These are phyloP conservation scores for Aquatica leii DNA, from an alignment of 2,888 invertebrate genomes.

Conservation along the genomic window DNA sequence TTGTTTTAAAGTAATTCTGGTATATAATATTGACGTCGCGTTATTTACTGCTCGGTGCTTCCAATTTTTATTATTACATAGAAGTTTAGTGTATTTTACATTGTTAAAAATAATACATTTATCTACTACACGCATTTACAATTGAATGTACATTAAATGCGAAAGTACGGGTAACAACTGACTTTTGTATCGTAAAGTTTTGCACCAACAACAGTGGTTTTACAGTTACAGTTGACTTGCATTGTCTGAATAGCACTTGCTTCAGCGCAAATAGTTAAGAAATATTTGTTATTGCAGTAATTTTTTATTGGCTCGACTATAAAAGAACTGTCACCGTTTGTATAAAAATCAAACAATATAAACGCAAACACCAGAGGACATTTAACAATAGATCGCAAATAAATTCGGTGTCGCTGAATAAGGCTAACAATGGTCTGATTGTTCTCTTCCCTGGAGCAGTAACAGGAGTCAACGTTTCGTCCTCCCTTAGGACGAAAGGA, in stretches of 20 bases:
- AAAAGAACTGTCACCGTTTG: constrained; percentile 16
- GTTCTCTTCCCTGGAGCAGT: constrained; percentile 44
- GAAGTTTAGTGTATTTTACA: too few species aligned
- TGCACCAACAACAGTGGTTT: too few species aligned
- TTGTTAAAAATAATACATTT: too few species aligned
- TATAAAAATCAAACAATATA: constrained; percentile 36
- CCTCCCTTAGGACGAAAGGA: constrained; percentile 39
- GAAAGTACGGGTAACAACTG: too few species aligned
- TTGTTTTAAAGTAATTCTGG: constrained; percentile 31
- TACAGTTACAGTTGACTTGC: too few species aligned
- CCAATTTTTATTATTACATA: too few species aligned
- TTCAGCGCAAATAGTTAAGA: neutral
- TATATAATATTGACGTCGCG: constrained; percentile 21
- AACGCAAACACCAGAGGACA: constrained; percentile 37
- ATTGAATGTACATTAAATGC: too few species aligned
- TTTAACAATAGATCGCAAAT: constrained; percentile 48
- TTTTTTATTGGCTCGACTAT: constrained; percentile 10
- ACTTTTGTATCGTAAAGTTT: too few species aligned
- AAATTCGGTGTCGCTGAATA: constrained; percentile 48
- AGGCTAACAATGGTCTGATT: constrained; percentile 48
- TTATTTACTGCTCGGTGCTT: constrained; percentile 7
- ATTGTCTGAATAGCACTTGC: too few species aligned
- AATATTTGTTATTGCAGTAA: constrained; percentile 15
- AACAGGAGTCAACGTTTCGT: constrained; percentile 43
- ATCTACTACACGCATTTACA: too few species aligned